Evolutionary conservation across 1,140 invertebrate species (phyloP), one percentile per base, ranked within the genome.

Genomic region (Heliothis virescens): DNA sequence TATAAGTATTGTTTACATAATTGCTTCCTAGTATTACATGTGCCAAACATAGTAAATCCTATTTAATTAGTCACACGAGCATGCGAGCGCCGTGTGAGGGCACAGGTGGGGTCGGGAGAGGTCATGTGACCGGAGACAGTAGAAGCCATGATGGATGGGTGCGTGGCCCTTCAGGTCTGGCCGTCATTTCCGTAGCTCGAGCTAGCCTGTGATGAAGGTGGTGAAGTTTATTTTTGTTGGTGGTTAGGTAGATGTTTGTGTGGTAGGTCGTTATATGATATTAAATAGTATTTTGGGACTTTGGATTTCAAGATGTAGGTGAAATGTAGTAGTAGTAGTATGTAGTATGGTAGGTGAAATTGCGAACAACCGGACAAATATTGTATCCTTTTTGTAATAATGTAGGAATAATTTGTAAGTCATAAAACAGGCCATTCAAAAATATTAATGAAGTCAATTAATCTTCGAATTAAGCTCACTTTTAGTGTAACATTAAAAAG

Each of bases 111-210:
- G 74, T 65, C 48, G 50, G 3, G 9, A 9, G 74, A 65, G 60
- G 74, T 65, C 48, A 60, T 15, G 15, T 15, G 74, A 53, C 74
- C 74, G 48, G 74, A 65, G 74, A 77, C 71, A 53, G 74, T 34
- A 21, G 5, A 50, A 10, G 55, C 21, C n/a, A 50, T 81, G 82
- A 83, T 81, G 69, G 63, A 83, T 81, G 79, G 67, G 41, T 59
- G 18, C 59, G 73, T 72, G 41, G 76, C 62, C 63, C 79, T 80
- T 82, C 67, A 74, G 72, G 16, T 21, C 16, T 77, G 60, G 21
- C 47, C 53, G 72, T 55, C 71, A 84, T 79, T 80, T 82, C 81
- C 83, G 83, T 52, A 69, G 47, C 52, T 50, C 47, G 53, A 15
- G 57, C 77, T 13, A 12, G 59, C 71, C 71, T 71, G 62, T 29